A percentile compares a stretch with the other conserved stretches of the same genome.
Evolutionary conservation across 2,797 vertebrate genomes (phyloP).

Genomic region (Numenius phaeopus): DNA sequence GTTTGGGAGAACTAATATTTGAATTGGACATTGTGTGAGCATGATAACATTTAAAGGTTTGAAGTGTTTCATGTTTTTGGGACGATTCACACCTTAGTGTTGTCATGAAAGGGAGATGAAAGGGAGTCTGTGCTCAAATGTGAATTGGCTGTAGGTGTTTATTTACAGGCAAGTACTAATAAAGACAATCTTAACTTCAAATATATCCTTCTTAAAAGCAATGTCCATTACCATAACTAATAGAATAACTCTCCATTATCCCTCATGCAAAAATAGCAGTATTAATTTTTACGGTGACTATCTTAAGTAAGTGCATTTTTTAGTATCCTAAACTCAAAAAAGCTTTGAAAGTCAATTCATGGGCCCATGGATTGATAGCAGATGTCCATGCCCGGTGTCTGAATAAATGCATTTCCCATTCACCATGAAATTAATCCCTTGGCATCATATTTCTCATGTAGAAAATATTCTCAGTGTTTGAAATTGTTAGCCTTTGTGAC

Average conservation of each 20-base stretch:
- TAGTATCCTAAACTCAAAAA: not conserved
- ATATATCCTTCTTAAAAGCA: not conserved
- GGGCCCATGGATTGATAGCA: not conserved
- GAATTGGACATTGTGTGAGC: not conserved
- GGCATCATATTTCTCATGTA: not conserved
- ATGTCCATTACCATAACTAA: not conserved
- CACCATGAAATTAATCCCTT: not conserved
- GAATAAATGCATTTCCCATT: not conserved
- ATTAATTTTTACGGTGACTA: not conserved
- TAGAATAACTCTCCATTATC: not conserved
- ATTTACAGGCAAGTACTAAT: too few relatives aligned
- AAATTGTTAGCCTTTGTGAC: not conserved
- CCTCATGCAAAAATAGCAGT: not conserved
- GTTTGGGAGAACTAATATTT: not conserved
- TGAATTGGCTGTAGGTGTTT: not conserved
- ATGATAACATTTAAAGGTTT: not conserved
- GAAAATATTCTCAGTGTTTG: not conserved
- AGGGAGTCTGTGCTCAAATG: not conserved
- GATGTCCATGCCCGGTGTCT: not conserved
- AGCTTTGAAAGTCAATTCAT: not conserved
- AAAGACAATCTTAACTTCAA: not conserved
- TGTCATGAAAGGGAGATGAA: not conserved
- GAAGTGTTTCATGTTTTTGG: not conserved
- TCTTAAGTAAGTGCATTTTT: not conserved
- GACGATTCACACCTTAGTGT: rapidly evolving